These are phyloP conservation scores for Salmo trutta DNA, from an alignment of 2,797 vertebrate genomes.

Conservation along the genomic window DNA sequence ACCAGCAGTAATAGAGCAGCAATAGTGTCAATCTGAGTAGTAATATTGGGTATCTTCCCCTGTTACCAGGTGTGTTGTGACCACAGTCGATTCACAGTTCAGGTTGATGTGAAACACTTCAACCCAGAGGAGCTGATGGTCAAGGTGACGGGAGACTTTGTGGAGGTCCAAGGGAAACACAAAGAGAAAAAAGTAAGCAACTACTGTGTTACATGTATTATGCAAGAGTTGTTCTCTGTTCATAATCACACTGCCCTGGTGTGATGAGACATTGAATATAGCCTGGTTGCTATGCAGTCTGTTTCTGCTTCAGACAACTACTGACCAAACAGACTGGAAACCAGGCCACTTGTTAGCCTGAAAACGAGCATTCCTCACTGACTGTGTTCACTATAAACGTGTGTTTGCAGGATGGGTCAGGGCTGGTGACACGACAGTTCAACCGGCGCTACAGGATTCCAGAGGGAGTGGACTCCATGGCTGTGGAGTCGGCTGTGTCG, in stretches of 20 bases:
- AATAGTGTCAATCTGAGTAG: background rate
- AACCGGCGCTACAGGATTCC: slow-evolving; percentile 78
- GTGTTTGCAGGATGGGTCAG: slow-evolving; percentile 61
- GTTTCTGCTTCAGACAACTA: too few species aligned
- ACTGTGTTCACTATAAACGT: background rate
- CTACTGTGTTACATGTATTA: background rate
- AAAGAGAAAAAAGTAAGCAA: slow-evolving; percentile 74
- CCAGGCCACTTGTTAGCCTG: background rate
- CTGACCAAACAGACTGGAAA: too few species aligned
- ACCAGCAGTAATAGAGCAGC: background rate
- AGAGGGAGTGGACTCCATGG: slow-evolving; percentile 73
- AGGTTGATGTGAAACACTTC: slow-evolving; percentile 78
- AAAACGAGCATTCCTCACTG: background rate
- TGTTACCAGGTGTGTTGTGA: slow-evolving; percentile 71
- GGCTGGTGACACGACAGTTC: slow-evolving; percentile 76
- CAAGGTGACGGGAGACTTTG: slow-evolving; percentile 78
- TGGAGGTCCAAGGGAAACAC: slow-evolving; percentile 80
- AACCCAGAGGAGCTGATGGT: slow-evolving; percentile 75
- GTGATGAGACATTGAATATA: background rate
- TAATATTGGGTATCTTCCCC: background rate
- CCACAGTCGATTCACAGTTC: slow-evolving; percentile 70
- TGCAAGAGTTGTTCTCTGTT: background rate
- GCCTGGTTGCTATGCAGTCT: too few species aligned
- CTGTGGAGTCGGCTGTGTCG: slow-evolving; percentile 75
- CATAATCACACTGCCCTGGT: background rate